phyloP scores from a whole-genome alignment of 2,797 vertebrate species.

The Rhabdophis nuchalis region DNA sequence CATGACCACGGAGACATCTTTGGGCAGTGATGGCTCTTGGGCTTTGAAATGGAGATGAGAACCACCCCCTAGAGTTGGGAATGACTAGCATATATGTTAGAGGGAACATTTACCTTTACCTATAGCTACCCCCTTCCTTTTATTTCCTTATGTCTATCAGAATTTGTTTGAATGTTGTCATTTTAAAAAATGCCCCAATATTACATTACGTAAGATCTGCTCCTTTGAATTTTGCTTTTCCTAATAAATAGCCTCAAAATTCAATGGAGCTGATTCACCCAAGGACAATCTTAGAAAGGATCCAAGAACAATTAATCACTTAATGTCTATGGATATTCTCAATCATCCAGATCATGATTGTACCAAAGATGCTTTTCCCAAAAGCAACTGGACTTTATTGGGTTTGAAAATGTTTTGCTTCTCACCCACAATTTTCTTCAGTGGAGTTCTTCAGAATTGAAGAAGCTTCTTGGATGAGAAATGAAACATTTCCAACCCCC shows the following conservation, averaged over 20 bases:
- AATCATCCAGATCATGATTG: background rate
- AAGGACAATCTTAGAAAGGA: slow-evolving; percentile 36
- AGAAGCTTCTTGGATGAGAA: background rate
- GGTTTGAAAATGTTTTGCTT: background rate
- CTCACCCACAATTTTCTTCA: background rate
- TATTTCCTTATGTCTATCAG: background rate
- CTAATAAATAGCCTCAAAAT: background rate
- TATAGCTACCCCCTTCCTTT: background rate
- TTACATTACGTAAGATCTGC: slow-evolving; percentile 43
- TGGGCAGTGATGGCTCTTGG: no score
- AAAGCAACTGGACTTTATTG: background rate
- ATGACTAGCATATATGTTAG: no score
- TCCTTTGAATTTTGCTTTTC: background rate
- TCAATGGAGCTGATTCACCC: slow-evolving; percentile 30
- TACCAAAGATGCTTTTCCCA: background rate
- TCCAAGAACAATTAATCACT: slow-evolving; percentile 50
- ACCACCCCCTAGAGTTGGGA: no score
- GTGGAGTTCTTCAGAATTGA: background rate
- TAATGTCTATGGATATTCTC: background rate
- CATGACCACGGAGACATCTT: no score
- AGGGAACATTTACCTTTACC: no score
- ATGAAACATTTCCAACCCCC: background rate
- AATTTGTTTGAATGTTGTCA: background rate
- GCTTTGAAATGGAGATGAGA: no score
- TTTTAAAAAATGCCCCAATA: slow-evolving; percentile 12